These are phyloP conservation scores for Burhinus bistriatus DNA, from an alignment of 2,113 vertebrate genomes.

Conservation along the genomic window DNA sequence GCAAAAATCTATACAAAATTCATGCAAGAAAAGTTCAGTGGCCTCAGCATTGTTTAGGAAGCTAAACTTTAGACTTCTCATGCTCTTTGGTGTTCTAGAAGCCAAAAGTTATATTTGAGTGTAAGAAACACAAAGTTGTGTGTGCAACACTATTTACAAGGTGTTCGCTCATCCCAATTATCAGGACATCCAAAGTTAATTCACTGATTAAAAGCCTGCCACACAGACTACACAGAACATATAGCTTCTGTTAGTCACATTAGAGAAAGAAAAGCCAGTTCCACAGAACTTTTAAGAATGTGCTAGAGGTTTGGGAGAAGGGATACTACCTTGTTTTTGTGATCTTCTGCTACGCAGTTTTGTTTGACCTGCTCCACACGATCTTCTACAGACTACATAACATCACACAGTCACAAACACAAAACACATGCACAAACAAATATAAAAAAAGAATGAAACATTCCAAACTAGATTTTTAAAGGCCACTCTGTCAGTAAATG, in stretches of 20 bases:
- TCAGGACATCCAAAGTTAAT: conserved; percentile 30
- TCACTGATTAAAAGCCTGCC: conserved; percentile 9
- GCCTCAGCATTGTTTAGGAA: conserved; percentile 54
- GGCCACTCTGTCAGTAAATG: conserved; percentile 62
- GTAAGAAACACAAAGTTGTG: conserved; percentile 1
- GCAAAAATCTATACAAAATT: conserved; percentile 6
- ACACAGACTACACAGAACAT: conserved; percentile 37
- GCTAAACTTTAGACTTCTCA: conserved; percentile 30
- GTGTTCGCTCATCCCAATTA: conserved; percentile 27
- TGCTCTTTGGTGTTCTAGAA: conserved; percentile 44
- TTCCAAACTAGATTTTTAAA: conserved; percentile 74
- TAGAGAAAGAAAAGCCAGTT: conserved; percentile 58
- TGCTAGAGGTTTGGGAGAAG: conserved; percentile 69
- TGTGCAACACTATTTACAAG: conserved; percentile 20
- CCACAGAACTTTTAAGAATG: conserved; percentile 62
- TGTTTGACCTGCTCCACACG: conserved; percentile 91
- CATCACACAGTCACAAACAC: conserved; percentile 80
- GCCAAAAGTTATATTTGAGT: background rate
- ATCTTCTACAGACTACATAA: conserved; percentile 95
- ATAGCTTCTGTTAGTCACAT: conserved; percentile 42
- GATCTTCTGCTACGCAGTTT: conserved; percentile 90
- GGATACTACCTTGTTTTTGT: conserved; percentile 92
- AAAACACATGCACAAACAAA: conserved; percentile 92
- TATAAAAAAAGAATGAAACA: conserved; percentile 80
- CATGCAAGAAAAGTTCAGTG: conserved; percentile 69